Evolutionary conservation across 2,113 vertebrate species (phyloP).

Genomic region (Anoplopoma fimbria): DNA sequence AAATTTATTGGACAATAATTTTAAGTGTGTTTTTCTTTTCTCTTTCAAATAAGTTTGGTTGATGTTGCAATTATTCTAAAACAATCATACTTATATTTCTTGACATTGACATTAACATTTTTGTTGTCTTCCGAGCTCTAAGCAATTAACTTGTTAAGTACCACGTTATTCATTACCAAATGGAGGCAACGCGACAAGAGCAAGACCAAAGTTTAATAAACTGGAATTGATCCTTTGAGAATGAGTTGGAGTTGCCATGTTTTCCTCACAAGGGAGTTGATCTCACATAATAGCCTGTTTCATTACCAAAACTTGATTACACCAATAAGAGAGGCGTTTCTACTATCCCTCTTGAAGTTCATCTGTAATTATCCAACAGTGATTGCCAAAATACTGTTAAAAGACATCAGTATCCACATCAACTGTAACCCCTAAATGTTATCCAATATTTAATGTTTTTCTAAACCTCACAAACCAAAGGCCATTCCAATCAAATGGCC

Average conservation of each 20-base stretch:
- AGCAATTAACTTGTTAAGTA: no score
- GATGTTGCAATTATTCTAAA: not conserved
- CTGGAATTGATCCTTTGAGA: not conserved
- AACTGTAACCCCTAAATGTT: constrained; percentile 2
- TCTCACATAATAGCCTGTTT: not conserved
- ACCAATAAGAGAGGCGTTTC: not conserved
- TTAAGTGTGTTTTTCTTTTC: not conserved
- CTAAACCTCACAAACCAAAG: constrained; percentile 49
- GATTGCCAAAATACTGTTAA: not conserved
- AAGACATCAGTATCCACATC: not conserved
- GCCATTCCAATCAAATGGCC: constrained; percentile 56
- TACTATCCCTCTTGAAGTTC: not conserved
- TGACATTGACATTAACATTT: no score
- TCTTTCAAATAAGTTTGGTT: not conserved
- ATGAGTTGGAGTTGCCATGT: not conserved
- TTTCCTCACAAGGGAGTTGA: not conserved
- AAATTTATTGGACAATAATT: not conserved
- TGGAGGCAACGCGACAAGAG: not conserved
- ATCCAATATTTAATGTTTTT: constrained; percentile 34
- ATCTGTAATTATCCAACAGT: not conserved
- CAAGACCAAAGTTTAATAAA: not conserved
- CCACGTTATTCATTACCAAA: not conserved
- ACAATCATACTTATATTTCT: no score
- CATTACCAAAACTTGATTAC: not conserved
- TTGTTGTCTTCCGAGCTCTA: no score